Base-by-base conservation (phyloP, 2,888 invertebrate species). In the Drosophila imparisetae region DNA sequence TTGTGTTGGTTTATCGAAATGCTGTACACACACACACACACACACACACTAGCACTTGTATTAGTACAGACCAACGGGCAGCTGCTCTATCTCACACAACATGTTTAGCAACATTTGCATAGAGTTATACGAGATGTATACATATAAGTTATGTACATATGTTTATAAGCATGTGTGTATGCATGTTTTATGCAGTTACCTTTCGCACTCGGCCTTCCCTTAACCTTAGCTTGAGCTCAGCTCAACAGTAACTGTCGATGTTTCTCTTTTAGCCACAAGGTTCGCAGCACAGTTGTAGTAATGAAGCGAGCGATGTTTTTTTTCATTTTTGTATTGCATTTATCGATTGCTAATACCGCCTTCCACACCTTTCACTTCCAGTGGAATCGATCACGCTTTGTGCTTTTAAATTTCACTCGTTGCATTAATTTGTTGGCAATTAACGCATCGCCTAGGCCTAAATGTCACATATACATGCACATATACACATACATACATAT, bases 41-140 rank as follows among this genome's bases (percentile, higher is more conserved):
- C 59, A 79, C 61, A 65, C 79, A 61, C 45, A 24, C 24, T 49
- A 42, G 48, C 58, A 57, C 68, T 45, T 49, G 42, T 8, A 36
- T 48, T 11, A 32, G 29, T 55, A 36, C 38, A 30, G 13, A 53
- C 10, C 45, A 64, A 59, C 79, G 53, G 34, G 50, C 79, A 72
- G 79, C 78, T 62, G 78, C 64, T 72, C 54, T 78, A 72, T 55
- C 66, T 59, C 66, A 59, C 15, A 60, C 64, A 62, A 55, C 66
- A 72, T 78, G 66, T 78, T 81, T 60, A 72, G 72, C 78, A 78
- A 81, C 81, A 78, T 78, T 77, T 81, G 66, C 77, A 80, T 80
- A 75, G 76, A 62, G 36, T 54, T 50, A 49, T 40, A 42, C 15
- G 57, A 34, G 62, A 21, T 30, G 48, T 29, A 18, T 15, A 45